Evolutionary conservation across 37 sponge, comb jelly and placozoan species (phyloP).

Genomic region (Lycopodina hypogea): DNA sequence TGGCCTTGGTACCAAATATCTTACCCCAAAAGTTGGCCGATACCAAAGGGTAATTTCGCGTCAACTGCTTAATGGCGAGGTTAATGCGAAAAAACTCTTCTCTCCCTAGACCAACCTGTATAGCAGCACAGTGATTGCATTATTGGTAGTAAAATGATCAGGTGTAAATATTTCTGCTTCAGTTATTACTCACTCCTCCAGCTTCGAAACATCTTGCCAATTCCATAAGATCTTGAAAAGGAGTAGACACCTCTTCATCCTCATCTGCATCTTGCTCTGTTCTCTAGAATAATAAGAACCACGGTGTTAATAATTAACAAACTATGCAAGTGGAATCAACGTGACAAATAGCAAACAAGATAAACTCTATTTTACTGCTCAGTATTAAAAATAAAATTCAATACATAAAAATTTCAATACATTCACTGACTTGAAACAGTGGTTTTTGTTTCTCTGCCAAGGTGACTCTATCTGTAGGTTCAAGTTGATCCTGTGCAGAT

Average conservation of each 20-base stretch:
- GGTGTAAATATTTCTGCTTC: background rate
- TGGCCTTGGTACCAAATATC: slow-evolving; percentile 80
- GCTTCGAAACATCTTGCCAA: slow-evolving; percentile 75
- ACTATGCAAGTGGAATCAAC: background rate
- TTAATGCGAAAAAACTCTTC: slow-evolving; percentile 82
- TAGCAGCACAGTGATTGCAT: background rate
- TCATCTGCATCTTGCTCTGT: slow-evolving; percentile 57
- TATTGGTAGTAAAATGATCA: background rate
- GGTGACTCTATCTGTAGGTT: slow-evolving; percentile 59
- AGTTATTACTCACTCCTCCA: slow-evolving; percentile 77
- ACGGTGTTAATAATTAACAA: background rate
- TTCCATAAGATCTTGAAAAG: slow-evolving; percentile 89
- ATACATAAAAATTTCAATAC: background rate
- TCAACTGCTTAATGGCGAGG: slow-evolving; percentile 89
- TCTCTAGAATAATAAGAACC: slow-evolving; percentile 3
- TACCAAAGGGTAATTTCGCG: slow-evolving; percentile 62
- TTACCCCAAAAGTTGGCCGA: slow-evolving; percentile 95
- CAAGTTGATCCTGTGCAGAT: slow-evolving; percentile 60
- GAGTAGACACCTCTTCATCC: slow-evolving; percentile 88
- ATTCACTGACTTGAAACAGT: slow-evolving; percentile 68
- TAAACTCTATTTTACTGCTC: background rate
- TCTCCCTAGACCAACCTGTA: slow-evolving; percentile 79
- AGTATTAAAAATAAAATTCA: background rate
- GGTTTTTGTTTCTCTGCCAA: slow-evolving; percentile 74
- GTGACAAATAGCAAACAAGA: background rate